A percentile compares a stretch with the other conserved stretches of the same genome.
phyloP scores from a whole-genome alignment of 2,888 invertebrate species.

The Scotopteryx bipunctaria region DNA sequence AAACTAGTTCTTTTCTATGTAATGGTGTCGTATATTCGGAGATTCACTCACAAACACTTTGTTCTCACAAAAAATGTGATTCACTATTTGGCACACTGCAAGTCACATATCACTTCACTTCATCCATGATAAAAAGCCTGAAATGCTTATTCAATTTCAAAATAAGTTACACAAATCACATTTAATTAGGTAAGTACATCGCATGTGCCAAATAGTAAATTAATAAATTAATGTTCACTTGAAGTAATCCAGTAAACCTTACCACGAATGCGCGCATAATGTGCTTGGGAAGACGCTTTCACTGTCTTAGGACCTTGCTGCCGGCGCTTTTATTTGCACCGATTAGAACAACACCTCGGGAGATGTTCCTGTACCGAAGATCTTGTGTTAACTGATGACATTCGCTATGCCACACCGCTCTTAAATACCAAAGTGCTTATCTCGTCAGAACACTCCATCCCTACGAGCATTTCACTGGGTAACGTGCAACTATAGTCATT shows the following conservation, averaged over 20 bases:
- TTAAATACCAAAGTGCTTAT: constrained; percentile 81
- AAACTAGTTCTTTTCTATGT: no score
- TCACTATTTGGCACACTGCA: constrained; percentile 58
- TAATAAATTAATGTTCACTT: constrained; percentile 27
- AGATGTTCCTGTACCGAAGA: constrained; percentile 75
- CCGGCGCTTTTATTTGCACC: constrained; percentile 41
- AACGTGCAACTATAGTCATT: constrained; percentile 79
- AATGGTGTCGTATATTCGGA: not conserved
- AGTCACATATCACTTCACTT: constrained; percentile 61
- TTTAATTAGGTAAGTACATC: constrained; percentile 43
- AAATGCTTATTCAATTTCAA: constrained; percentile 38
- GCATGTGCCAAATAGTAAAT: constrained; percentile 63
- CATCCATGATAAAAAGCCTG: constrained; percentile 42
- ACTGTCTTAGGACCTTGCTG: constrained; percentile 53
- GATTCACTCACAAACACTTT: constrained; percentile 33
- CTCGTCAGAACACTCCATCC: constrained; percentile 80
- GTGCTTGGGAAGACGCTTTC: constrained; percentile 55
- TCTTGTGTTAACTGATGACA: constrained; percentile 80
- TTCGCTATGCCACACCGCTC: constrained; percentile 77
- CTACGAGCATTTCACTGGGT: constrained; percentile 80
- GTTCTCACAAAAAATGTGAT: constrained; percentile 36
- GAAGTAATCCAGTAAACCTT: constrained; percentile 56
- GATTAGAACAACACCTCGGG: constrained; percentile 60
- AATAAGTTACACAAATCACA: constrained; percentile 38
- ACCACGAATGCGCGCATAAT: constrained; percentile 81